Percentiles rank a stretch among this genome's conserved stretches.
These are phyloP conservation scores for Drosophila gunungcola DNA, from an alignment of 1,140 invertebrate genomes.

Conservation along the genomic window DNA sequence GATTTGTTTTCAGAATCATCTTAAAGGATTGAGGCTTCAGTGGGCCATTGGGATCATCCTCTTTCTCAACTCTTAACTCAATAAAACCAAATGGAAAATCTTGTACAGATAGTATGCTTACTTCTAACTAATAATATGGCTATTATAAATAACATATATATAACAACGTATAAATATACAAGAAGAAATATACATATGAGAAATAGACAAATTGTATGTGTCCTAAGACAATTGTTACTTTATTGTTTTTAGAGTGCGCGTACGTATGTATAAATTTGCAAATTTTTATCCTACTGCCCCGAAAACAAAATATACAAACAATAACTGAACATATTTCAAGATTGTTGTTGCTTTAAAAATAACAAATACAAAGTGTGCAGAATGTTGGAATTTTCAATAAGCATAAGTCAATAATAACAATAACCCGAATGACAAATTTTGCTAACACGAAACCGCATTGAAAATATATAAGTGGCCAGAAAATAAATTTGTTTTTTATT, in stretches of 20 bases:
- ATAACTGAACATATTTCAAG: conserved; percentile 54
- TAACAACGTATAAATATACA: conserved; percentile 47
- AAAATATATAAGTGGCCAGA: conserved; percentile 61
- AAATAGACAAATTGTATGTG: conserved; percentile 57
- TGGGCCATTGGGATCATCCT: conserved; percentile 32
- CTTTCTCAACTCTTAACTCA: conserved; percentile 50
- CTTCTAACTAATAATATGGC: conserved; percentile 75
- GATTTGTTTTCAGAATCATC: conserved; percentile 51
- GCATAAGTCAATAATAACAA: conserved; percentile 43
- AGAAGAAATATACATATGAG: conserved; percentile 37
- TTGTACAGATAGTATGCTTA: conserved; percentile 81
- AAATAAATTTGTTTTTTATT: conserved; percentile 16
- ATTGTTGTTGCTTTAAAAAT: conserved; percentile 59
- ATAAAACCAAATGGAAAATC: conserved; percentile 46
- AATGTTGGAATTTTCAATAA: conserved; percentile 39
- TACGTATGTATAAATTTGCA: conserved; percentile 60
- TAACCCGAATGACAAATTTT: conserved; percentile 55
- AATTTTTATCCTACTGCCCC: conserved; percentile 52
- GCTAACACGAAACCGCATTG: conserved; percentile 50
- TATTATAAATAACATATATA: conserved; percentile 65
- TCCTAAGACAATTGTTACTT: conserved; percentile 69
- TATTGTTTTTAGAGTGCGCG: conserved; percentile 60
- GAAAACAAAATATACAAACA: conserved; percentile 32
- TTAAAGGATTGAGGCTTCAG: conserved; percentile 53
- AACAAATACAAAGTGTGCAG: conserved; percentile 43